Conservation (phyloP, 2,113 vertebrate genomes). For the Emydura subglobosa region DNA sequence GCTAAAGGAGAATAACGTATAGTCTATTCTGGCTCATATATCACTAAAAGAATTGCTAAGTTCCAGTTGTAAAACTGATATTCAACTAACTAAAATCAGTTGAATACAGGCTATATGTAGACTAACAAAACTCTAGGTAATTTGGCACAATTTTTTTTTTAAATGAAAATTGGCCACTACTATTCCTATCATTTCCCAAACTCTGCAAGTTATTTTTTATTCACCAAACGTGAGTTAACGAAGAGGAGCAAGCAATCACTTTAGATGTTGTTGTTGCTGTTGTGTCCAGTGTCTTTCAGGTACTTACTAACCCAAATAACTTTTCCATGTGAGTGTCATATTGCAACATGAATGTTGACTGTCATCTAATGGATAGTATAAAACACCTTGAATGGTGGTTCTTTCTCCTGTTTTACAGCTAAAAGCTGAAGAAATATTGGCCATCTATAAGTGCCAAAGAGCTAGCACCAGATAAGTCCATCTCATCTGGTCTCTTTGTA, state of each 20-base stretch:
- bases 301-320: neutral
- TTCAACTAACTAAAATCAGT: neutral
- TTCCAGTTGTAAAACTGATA: neutral
- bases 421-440: neutral
- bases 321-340: neutral
- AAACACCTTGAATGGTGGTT: neutral
- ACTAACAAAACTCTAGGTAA: neutral
- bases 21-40: neutral
- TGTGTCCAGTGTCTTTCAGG: neutral
- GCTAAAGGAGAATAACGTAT: neutral
- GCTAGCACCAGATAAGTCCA: neutral
- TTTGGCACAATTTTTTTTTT: neutral
- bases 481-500: neutral
- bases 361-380: neutral
- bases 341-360: neutral
- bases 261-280: neutral
- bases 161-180: neutral
- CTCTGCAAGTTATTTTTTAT: neutral
- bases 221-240: neutral
- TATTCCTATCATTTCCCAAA: neutral
- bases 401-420: neutral
- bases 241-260: neutral
- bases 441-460: neutral
- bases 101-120: neutral
- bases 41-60: neutral